These are phyloP conservation scores for Marmota flaviventris DNA, from an alignment of 2,113 vertebrate genomes.

Conservation along the genomic window DNA sequence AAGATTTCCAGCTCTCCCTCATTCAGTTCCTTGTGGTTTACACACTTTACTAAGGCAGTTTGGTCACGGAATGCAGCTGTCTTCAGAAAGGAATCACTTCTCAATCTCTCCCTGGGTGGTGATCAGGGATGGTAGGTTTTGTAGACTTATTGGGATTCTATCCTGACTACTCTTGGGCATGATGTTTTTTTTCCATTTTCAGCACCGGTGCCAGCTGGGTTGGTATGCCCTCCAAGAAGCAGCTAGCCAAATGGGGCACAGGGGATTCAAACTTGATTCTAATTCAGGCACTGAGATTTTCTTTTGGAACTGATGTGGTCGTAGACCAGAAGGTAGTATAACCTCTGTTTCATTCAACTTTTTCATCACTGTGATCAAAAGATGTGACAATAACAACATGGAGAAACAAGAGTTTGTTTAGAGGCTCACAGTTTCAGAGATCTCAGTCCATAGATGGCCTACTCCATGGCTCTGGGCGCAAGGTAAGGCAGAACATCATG, in stretches of 20 bases:
- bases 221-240: background rate
- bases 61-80: background rate
- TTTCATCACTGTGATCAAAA: no score
- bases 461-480: no score
- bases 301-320: background rate
- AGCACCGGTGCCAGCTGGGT: background rate
- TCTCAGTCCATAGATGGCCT: no score
- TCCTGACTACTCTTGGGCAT: background rate
- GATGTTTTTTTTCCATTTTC: background rate
- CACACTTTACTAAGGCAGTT: background rate
- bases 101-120: background rate
- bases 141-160: background rate
- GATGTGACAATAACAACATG: no score
- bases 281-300: background rate
- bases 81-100: background rate
- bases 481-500: no score
- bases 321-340: background rate
- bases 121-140: background rate
- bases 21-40: background rate
- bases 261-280: background rate
- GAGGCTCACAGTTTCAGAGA: no score
- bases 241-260: background rate
- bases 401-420: no score
- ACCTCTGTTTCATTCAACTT: background rate
- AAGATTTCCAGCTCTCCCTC: background rate